These are phyloP conservation scores for Andinoacara biseriatus DNA, from an alignment of 2,113 vertebrate genomes.

Conservation along the genomic window DNA sequence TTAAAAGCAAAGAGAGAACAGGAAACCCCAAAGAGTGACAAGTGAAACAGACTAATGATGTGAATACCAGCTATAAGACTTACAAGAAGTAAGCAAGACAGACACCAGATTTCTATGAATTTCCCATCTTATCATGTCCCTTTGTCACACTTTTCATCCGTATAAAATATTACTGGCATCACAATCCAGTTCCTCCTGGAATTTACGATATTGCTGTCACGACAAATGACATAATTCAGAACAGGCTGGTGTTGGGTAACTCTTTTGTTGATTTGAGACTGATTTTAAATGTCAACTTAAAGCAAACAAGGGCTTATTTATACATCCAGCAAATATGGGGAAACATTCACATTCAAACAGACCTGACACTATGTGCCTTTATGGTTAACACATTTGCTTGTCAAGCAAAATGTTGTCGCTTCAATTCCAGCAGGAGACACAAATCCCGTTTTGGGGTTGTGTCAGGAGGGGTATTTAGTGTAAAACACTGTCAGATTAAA, in stretches of 20 bases:
- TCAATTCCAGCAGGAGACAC: neutral
- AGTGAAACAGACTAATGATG: slow-evolving; percentile 48
- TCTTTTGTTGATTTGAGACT: neutral
- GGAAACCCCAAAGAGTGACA: slow-evolving; percentile 21
- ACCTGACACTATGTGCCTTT: neutral
- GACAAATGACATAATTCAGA: neutral
- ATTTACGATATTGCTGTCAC: neutral
- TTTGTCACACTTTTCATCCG: neutral
- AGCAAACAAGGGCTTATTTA: neutral
- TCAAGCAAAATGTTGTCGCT: neutral
- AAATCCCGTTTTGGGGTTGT: neutral
- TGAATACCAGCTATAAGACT: slow-evolving; percentile 5
- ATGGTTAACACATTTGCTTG: neutral
- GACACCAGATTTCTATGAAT: slow-evolving; percentile 3
- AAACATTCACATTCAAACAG: neutral
- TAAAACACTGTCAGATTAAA: too few species aligned
- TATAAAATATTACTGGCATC: neutral
- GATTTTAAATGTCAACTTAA: neutral
- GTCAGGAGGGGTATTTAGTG: neutral
- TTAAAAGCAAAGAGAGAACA: slow-evolving; percentile 2
- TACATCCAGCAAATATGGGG: neutral
- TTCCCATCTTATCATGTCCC: neutral
- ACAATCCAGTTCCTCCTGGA: neutral
- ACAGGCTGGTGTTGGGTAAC: neutral
- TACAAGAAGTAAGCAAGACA: neutral